Evolutionary conservation across 2,888 invertebrate species (phyloP).

Genomic region (Trichopoda pennipes): DNA sequence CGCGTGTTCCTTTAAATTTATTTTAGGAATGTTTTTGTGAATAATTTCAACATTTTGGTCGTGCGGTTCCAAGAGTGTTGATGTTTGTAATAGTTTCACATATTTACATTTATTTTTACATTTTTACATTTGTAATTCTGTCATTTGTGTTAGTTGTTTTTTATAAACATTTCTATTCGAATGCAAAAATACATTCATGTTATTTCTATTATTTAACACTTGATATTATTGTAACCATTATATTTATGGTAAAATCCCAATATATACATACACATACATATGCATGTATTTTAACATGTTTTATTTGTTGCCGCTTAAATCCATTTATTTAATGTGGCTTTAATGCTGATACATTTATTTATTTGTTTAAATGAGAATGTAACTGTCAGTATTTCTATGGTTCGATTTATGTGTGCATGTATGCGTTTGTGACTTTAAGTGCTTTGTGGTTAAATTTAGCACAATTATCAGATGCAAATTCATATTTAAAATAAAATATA

Average conservation of each 20-base stretch:
- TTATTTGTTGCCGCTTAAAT: slow-evolving; percentile 30
- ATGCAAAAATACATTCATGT: neutral
- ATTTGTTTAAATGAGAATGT: slow-evolving; percentile 1
- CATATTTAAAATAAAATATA: neutral
- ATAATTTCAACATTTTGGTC: slow-evolving; percentile 54
- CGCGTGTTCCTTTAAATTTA: slow-evolving; percentile 15
- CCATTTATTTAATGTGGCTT: slow-evolving; percentile 48
- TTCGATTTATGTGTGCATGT: neutral
- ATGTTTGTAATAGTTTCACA: slow-evolving; percentile 60
- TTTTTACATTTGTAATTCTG: slow-evolving; percentile 36
- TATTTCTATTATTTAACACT: slow-evolving; percentile 42
- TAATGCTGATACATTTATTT: slow-evolving; percentile 45
- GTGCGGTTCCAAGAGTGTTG: slow-evolving; percentile 62
- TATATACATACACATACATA: no score
- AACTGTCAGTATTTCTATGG: neutral
- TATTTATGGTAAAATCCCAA: slow-evolving; percentile 34
- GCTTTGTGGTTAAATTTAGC: slow-evolving; percentile 52
- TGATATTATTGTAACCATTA: slow-evolving; percentile 48
- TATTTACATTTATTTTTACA: no score
- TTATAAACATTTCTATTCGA: neutral
- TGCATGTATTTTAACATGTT: neutral
- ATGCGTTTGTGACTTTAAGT: neutral
- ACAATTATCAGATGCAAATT: slow-evolving; percentile 46
- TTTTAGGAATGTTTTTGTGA: neutral
- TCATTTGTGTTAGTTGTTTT: slow-evolving; percentile 16